Percentiles rank a stretch among this genome's conserved stretches.
These are phyloP conservation scores for Gastrophryne carolinensis DNA, from an alignment of 2,797 vertebrate genomes.

Conservation along the genomic window DNA sequence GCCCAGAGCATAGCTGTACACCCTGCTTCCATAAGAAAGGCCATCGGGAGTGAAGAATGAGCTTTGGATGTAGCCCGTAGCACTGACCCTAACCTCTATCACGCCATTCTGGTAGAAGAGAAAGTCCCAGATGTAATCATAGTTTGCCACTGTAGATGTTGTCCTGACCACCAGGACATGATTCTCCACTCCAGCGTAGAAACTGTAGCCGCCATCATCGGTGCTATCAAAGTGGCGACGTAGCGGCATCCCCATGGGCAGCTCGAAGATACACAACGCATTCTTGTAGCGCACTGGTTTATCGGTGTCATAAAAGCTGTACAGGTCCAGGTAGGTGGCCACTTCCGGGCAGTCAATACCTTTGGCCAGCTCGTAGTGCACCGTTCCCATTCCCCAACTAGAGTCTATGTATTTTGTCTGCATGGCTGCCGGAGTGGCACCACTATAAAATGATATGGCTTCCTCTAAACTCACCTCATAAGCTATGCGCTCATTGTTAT, in stretches of 20 bases:
- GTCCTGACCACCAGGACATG: conserved; percentile 83
- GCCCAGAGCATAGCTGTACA: conserved; percentile 83
- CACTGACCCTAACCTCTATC: too few species aligned
- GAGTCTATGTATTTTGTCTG: conserved; percentile 90
- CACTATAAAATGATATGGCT: conserved; percentile 85
- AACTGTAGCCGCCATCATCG: conserved; percentile 78
- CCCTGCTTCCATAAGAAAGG: conserved; percentile 70
- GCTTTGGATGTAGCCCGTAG: too few species aligned
- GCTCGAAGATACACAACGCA: too few species aligned
- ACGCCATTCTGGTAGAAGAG: too few species aligned
- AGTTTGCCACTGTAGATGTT: conserved; percentile 91
- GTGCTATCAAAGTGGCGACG: conserved; percentile 83
- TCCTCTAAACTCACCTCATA: too few species aligned
- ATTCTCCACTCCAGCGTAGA: conserved; percentile 82
- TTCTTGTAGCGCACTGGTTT: too few species aligned
- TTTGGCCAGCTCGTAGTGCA: too few species aligned
- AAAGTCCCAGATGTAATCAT: conserved; percentile 96
- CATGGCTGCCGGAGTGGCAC: conserved; percentile 85
- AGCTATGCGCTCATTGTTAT: too few species aligned
- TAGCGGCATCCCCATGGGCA: too few species aligned
- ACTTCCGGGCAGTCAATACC: too few species aligned
- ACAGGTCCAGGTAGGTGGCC: too few species aligned
- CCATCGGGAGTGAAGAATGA: conserved; percentile 86
- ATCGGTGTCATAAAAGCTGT: too few species aligned
- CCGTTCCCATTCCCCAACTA: conserved; percentile 87